Base-by-base conservation (phyloP, 2,888 invertebrate genomes). In the Ferrisia virgata region DNA sequence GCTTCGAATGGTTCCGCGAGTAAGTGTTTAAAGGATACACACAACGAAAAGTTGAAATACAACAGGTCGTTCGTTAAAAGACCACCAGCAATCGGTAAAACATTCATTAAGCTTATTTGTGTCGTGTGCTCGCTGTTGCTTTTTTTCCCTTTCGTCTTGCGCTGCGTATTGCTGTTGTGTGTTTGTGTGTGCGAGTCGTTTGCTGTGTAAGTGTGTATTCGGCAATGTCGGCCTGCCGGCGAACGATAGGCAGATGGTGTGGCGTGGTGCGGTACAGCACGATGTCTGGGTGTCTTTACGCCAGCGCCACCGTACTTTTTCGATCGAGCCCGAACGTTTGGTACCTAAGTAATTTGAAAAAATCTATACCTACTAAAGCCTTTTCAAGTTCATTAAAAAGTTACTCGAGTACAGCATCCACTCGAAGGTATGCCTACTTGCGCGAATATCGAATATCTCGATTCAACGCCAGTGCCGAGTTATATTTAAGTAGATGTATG, bases 61-160 rank as follows among this genome's bases (percentile, higher is more conserved):
- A 72, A 72, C 72, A 72, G 72, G 72, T 72, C 18, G 72, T 72
- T 72, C 33, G 72, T 72, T 72, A 72, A 72, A 72, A 72, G 72
- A 33, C 72, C 31, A 72, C 72, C 72, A 33, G 33, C 72, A 28
- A 72, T 72, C 33, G 36, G 72, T 72, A 72, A 72, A 72, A 72
- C 36, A 33, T 72, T 72, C 72, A 72, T 72, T 72, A 72, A 72
- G 72, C 72, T 72, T 72, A 72, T 72, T 72, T 64, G 58, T 64
- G 58, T 28, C 58, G 58, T 28, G 28, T 28, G 58, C 58, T 64
- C 11, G 58, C 58, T 53, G 53, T 53, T 53, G 53, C 53, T 64
- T 25, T 64, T 47, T 58, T 25, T 22, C 25, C 58, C 2, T 15
- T 33, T 72, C 72, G n/a, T n/a, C 2, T 72, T 8, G 25, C n/a